Conservation (phyloP, 2,113 vertebrate species). For the Chloroceryle aenea region DNA sequence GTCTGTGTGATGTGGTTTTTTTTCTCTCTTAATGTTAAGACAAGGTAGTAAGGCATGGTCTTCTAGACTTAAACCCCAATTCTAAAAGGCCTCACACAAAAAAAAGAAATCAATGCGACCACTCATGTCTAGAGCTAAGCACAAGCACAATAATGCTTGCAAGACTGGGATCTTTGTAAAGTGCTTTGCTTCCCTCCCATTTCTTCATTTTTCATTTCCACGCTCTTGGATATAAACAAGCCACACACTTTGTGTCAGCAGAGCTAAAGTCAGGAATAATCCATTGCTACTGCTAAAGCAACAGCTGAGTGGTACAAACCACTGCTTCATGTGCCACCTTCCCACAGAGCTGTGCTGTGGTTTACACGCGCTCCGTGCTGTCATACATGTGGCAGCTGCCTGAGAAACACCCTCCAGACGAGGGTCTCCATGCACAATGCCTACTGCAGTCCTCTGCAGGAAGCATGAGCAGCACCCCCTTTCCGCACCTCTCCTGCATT, state of each 20-base stretch:
- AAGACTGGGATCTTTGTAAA: background rate
- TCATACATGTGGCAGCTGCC: rapidly evolving
- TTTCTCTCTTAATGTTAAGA: background rate
- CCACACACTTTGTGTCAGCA: background rate
- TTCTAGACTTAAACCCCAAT: background rate
- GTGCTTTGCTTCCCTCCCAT: background rate
- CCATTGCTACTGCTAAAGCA: background rate
- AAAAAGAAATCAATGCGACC: background rate
- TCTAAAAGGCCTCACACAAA: background rate
- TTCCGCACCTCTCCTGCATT: background rate
- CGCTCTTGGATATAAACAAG: background rate
- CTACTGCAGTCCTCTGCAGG: rapidly evolving
- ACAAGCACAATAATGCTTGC: background rate
- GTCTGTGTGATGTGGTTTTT: background rate
- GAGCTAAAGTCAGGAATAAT: background rate
- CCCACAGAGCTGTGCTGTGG: background rate
- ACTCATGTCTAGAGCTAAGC: background rate
- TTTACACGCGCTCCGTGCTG: rapidly evolving
- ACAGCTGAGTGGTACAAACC: background rate
- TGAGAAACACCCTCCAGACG: background rate
- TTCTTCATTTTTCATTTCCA: background rate
- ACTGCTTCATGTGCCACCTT: rapidly evolving
- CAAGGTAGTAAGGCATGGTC: background rate
- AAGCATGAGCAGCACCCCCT: rapidly evolving
- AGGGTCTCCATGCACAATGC: rapidly evolving